Evolutionary conservation across 2,797 vertebrate species (phyloP).

Genomic region (Mormyrus hasselquistii): DNA sequence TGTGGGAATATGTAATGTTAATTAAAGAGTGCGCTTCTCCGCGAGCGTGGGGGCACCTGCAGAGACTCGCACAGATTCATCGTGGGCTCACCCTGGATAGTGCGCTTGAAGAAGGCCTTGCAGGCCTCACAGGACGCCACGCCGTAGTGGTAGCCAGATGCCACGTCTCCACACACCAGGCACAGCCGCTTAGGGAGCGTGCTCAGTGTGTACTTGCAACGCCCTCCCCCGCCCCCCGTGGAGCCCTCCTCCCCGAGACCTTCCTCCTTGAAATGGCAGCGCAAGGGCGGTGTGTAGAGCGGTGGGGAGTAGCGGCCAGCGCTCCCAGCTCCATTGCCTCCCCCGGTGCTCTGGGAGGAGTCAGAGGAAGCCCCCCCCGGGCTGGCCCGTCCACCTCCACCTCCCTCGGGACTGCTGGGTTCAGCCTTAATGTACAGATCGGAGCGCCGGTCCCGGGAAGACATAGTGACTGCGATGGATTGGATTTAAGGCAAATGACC

Average conservation of each 20-base stretch:
- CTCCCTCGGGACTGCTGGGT: conserved; percentile 82
- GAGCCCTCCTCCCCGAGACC: conserved; percentile 70
- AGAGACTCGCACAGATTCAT: background rate
- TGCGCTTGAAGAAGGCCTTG: conserved; percentile 92
- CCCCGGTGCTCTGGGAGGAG: conserved; percentile 72
- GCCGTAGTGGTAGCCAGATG: conserved; percentile 85
- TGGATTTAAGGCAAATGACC: background rate
- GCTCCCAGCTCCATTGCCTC: conserved; percentile 60
- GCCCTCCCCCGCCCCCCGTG: conserved; percentile 58
- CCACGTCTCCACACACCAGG: conserved; percentile 84
- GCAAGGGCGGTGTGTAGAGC: conserved; percentile 68
- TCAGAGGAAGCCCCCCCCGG: conserved; percentile 83
- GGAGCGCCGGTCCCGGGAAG: conserved; percentile 79
- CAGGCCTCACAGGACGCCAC: conserved; percentile 89
- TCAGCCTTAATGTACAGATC: conserved; percentile 90
- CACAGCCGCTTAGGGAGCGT: conserved; percentile 83
- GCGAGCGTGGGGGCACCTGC: background rate
- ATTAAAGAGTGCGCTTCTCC: background rate
- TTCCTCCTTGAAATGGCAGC: conserved; percentile 79
- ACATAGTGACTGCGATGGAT: conserved; percentile 66
- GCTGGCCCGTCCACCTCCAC: conserved; percentile 65
- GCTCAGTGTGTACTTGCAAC: conserved; percentile 83
- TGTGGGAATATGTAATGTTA: background rate
- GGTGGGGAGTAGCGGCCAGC: conserved; percentile 64
- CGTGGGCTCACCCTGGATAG: conserved; percentile 78